These are phyloP conservation scores for Psilopsiagon aurifrons DNA, from an alignment of 2,113 vertebrate genomes.

Conservation along the genomic window DNA sequence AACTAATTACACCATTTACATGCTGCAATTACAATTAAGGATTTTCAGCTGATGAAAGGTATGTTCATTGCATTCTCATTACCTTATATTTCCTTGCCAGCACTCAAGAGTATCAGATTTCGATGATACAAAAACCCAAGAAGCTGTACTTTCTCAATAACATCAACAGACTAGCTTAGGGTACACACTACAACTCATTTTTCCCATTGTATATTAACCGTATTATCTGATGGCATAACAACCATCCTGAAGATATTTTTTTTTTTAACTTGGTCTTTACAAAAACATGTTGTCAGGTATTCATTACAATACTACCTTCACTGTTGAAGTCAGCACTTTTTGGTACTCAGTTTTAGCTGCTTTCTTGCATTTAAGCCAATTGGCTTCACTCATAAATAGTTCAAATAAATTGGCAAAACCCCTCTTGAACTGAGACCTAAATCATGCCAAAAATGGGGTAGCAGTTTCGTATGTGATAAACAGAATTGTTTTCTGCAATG, in stretches of 20 bases:
- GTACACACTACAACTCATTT: background rate
- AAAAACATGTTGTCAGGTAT: background rate
- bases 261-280: background rate
- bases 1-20: slow-evolving; percentile 79
- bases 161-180: slow-evolving; percentile 28
- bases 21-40: slow-evolving; percentile 81
- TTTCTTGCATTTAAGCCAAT: background rate
- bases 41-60: slow-evolving; percentile 77
- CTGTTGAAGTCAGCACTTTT: background rate
- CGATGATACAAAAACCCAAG: slow-evolving; percentile 72
- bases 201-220: background rate
- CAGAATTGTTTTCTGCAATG: background rate
- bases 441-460: background rate
- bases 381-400: background rate
- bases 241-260: background rate
- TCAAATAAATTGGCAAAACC: background rate
- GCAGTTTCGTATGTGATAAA: background rate
- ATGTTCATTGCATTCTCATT: slow-evolving; percentile 71
- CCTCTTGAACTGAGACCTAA: background rate
- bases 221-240: slow-evolving; percentile 38
- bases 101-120: slow-evolving; percentile 69
- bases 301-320: background rate
- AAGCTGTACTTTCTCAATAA: slow-evolving; percentile 61
- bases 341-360: background rate
- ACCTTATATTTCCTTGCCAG: slow-evolving; percentile 73